A percentile compares a stretch with the other conserved stretches of the same genome.
These are phyloP conservation scores for Pongo pygmaeus DNA, from an alignment of 2,113 vertebrate species.

Conservation along the genomic window DNA sequence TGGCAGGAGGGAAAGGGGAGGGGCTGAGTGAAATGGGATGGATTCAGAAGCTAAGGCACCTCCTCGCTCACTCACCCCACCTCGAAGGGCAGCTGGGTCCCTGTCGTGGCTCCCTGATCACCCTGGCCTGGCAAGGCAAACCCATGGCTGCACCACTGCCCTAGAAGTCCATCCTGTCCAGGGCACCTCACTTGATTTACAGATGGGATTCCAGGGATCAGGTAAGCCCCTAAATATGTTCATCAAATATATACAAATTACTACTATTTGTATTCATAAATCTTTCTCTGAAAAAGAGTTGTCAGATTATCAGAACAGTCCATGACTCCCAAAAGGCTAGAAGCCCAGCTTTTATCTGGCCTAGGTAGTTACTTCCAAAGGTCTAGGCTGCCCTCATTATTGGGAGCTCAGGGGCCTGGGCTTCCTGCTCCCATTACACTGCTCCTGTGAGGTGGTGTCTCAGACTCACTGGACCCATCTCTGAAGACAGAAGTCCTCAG, in stretches of 20 bases:
- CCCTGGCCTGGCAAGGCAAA: background rate
- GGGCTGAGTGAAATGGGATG: accelerated
- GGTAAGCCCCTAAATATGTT: background rate
- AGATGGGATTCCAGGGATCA: background rate
- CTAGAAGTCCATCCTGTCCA: background rate
- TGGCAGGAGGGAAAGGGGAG: too few relatives aligned
- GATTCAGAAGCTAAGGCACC: background rate
- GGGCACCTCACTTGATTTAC: background rate
- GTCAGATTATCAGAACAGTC: slow-evolving; percentile 5
- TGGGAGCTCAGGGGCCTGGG: background rate
- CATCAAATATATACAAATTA: background rate
- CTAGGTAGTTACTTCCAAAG: background rate
- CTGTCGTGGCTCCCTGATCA: accelerated
- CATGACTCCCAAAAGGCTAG: background rate
- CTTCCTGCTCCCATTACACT: background rate
- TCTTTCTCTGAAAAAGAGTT: slow-evolving; percentile 31
- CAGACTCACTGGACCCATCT: background rate
- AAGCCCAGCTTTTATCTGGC: background rate
- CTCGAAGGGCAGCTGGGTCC: too few relatives aligned
- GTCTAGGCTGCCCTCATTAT: background rate
- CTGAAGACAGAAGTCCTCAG: background rate
- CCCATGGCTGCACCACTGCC: background rate
- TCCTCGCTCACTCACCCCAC: background rate
- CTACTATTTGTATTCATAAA: background rate
- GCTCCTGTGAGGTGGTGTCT: background rate